Conservation (phyloP, 2,113 vertebrate genomes). For the Pantherophis guttatus region DNA sequence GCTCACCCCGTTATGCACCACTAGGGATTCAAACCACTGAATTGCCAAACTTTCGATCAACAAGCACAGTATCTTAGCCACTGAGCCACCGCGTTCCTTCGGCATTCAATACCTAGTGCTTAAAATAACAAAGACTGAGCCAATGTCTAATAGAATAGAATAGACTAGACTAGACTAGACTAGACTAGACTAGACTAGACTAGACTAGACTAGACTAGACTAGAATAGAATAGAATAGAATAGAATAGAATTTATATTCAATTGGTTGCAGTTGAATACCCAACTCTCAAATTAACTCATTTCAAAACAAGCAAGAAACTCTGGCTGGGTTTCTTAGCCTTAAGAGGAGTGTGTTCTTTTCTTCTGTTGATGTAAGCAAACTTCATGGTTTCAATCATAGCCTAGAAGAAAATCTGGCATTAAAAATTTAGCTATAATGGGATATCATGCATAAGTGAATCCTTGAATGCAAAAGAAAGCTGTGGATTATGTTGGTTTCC, state of each 20-base stretch:
- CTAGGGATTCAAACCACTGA: too few relatives aligned
- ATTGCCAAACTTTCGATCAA: too few relatives aligned
- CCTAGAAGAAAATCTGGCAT: background rate
- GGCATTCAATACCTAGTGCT: background rate
- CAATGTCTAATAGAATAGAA: background rate
- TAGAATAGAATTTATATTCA: background rate
- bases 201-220: background rate
- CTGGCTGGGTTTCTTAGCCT: background rate
- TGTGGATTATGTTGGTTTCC: background rate
- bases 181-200: background rate
- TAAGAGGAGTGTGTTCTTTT: background rate
- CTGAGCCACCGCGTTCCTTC: too few relatives aligned
- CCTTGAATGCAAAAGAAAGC: background rate
- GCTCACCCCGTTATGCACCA: too few relatives aligned
- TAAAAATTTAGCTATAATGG: background rate
- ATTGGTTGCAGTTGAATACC: background rate
- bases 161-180: background rate
- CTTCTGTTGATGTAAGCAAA: background rate
- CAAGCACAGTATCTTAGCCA: too few relatives aligned
- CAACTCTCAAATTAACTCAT: background rate
- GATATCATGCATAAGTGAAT: slow-evolving; percentile 1
- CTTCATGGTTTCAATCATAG: background rate
- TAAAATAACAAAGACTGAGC: background rate
- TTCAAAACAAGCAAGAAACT: slow-evolving; percentile 10
- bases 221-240: background rate